phyloP scores from a whole-genome alignment of 2,888 invertebrate species.

The Stomorhina lunata region DNA sequence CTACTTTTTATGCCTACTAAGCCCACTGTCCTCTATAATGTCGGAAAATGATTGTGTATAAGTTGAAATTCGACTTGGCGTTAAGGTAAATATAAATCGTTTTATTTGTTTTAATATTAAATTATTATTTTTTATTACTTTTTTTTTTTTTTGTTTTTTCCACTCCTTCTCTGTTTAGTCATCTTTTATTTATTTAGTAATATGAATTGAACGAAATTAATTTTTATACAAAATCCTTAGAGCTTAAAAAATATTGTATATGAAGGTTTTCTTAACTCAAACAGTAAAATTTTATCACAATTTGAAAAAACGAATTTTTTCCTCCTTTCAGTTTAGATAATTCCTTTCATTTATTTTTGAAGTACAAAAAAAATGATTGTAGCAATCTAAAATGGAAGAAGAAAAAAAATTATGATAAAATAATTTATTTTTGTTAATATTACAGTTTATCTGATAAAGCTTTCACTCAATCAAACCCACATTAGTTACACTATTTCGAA shows the following conservation, averaged over 20 bases:
- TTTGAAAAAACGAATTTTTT: no score
- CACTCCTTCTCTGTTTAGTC: slow-evolving; percentile 35
- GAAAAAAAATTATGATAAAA: slow-evolving; percentile 34
- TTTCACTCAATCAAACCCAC: slow-evolving; percentile 62
- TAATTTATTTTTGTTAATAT: slow-evolving; percentile 42
- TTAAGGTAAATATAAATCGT: slow-evolving; percentile 61
- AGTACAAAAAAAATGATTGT: not conserved
- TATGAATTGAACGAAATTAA: slow-evolving; percentile 67
- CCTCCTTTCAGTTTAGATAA: slow-evolving; percentile 23
- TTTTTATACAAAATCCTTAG: slow-evolving; percentile 63
- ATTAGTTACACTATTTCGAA: slow-evolving; percentile 36
- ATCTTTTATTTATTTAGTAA: slow-evolving; percentile 63
- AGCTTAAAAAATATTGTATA: slow-evolving; percentile 58
- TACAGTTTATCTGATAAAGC: slow-evolving; percentile 42
- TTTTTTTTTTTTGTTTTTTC: slow-evolving; percentile 25
- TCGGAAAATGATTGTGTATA: slow-evolving; percentile 20
- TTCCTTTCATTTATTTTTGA: slow-evolving; percentile 21
- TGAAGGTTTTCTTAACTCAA: not conserved
- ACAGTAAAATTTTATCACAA: no score
- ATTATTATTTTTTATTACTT: slow-evolving; percentile 27
- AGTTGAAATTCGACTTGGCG: slow-evolving; percentile 55
- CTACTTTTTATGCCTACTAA: not conserved
- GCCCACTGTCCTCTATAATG: slow-evolving; percentile 30
- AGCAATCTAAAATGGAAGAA: not conserved
- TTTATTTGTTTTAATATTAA: slow-evolving; percentile 64